Conservation (phyloP, 1,140 invertebrate species). For the Littorina saxatilis region DNA sequence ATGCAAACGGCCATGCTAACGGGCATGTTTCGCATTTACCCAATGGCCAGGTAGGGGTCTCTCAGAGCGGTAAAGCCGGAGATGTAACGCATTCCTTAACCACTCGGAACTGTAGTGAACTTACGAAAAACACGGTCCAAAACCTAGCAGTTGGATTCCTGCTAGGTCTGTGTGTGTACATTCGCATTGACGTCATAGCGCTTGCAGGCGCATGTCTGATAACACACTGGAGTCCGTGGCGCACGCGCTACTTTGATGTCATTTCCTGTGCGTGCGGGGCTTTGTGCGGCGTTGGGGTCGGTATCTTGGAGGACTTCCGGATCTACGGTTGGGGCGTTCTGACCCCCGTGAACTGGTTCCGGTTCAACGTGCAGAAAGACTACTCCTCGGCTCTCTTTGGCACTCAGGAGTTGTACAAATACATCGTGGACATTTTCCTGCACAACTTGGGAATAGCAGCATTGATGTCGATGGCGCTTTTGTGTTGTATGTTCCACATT, state of each 20-base stretch:
- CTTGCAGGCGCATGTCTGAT: slow-evolving; percentile 43
- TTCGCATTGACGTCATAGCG: slow-evolving; percentile 55
- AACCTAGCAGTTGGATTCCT: slow-evolving; percentile 49
- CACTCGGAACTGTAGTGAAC: too few relatives aligned
- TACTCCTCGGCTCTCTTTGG: slow-evolving; percentile 58
- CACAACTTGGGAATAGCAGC: slow-evolving; percentile 27
- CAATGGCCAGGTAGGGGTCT: too few relatives aligned
- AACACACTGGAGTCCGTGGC: slow-evolving; percentile 16
- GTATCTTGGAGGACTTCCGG: slow-evolving; percentile 55
- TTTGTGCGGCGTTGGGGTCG: slow-evolving; percentile 40
- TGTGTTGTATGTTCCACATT: neutral
- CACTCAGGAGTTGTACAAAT: neutral
- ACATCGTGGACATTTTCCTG: slow-evolving; percentile 25
- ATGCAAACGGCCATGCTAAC: too few relatives aligned
- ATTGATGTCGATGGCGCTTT: neutral
- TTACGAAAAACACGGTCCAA: too few relatives aligned
- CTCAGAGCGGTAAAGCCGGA: too few relatives aligned
- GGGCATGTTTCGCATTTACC: too few relatives aligned
- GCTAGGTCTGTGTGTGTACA: slow-evolving; percentile 57
- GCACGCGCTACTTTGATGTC: slow-evolving; percentile 3
- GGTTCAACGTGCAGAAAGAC: slow-evolving; percentile 61
- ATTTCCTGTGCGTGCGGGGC: slow-evolving; percentile 6
- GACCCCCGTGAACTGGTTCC: slow-evolving; percentile 65
- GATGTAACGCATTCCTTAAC: too few relatives aligned
- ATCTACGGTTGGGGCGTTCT: slow-evolving; percentile 61